phyloP scores from a whole-genome alignment of 2,113 vertebrate species.

The Himantopus leucocephalus region DNA sequence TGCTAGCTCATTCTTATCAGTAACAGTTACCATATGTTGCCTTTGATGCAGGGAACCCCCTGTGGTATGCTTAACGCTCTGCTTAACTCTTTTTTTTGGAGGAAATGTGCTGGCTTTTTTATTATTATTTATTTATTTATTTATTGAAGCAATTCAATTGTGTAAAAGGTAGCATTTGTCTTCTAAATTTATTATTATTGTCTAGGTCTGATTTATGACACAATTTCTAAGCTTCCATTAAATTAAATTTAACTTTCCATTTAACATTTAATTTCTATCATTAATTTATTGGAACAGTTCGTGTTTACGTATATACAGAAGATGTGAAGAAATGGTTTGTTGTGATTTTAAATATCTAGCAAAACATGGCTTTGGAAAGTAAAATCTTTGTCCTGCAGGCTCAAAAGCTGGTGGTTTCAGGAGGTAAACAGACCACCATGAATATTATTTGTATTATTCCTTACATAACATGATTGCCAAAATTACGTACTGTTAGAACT shows the following conservation, averaged over 20 bases:
- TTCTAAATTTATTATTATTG: background rate
- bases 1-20: background rate
- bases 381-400: background rate
- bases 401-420: background rate
- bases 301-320: background rate
- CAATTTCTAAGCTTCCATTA: background rate
- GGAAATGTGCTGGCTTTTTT: background rate
- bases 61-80: background rate
- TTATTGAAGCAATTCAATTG: background rate
- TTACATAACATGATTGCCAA: background rate
- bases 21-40: background rate
- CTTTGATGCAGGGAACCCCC: slow-evolving; percentile 5
- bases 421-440: background rate
- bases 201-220: background rate
- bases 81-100: background rate
- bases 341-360: background rate
- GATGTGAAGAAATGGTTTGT: background rate
- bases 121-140: background rate
- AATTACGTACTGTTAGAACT: background rate
- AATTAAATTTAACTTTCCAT: background rate
- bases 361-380: background rate
- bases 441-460: background rate
- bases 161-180: background rate
- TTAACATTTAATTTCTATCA: background rate
- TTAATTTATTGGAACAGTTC: background rate